Conservation (phyloP, 2,888 invertebrate genomes). For the Drosophila stalkeri region DNA sequence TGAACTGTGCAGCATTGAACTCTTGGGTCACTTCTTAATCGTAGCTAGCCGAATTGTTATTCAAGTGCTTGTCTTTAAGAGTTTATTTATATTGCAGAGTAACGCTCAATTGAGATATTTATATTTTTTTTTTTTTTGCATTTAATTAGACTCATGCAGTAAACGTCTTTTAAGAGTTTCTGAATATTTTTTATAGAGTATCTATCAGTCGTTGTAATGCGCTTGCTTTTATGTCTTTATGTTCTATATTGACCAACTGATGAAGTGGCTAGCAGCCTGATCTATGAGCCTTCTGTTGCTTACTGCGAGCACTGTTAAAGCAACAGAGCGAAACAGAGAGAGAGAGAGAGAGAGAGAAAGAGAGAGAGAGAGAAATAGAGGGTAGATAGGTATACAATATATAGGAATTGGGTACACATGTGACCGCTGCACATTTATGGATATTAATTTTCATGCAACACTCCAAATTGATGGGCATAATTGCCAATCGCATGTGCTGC, state of each 20-base stretch:
- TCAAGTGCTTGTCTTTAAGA: too few relatives aligned
- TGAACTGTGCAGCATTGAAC: too few relatives aligned
- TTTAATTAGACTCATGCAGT: background rate
- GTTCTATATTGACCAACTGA: slow-evolving; percentile 19
- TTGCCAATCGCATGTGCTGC: slow-evolving; percentile 50
- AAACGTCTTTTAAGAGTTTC: background rate
- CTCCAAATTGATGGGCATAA: slow-evolving; percentile 69
- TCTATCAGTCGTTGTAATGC: background rate
- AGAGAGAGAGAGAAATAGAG: background rate
- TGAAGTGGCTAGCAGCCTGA: slow-evolving; percentile 47
- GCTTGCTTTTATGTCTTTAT: background rate
- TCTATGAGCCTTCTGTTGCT: slow-evolving; percentile 47
- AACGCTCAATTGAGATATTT: too few relatives aligned
- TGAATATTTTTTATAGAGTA: slow-evolving; percentile 4
- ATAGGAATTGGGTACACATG: slow-evolving; percentile 48
- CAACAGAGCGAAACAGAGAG: background rate
- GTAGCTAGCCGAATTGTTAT: too few relatives aligned
- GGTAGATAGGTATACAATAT: background rate
- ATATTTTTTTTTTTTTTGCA: background rate
- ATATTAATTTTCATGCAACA: slow-evolving; percentile 74
- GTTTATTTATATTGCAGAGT: too few relatives aligned
- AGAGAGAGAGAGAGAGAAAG: background rate
- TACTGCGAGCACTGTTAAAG: slow-evolving; percentile 1
- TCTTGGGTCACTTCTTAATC: too few relatives aligned
- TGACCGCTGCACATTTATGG: slow-evolving; percentile 68